Base-by-base conservation (phyloP, 2,888 invertebrate genomes). In the Brenthis ino region DNA sequence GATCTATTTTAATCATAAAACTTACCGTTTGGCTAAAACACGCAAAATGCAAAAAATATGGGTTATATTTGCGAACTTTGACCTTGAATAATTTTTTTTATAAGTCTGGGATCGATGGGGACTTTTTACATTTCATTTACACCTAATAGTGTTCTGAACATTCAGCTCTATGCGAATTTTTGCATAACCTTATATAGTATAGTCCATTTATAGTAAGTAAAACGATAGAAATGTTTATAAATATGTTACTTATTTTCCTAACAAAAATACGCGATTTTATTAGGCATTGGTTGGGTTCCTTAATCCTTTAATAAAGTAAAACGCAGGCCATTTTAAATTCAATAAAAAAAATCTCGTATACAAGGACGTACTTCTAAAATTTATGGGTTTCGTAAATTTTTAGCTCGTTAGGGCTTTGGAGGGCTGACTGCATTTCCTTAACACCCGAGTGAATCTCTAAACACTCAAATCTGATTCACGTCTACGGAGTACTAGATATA, bases 321-420 rank as follows among this genome's bases (percentile, higher is more conserved):
- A 63, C 33, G 16, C 13, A 53, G 33, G 63, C 37, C 33, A 20
- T 63, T 63, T 63, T 43, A 43, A 63, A 63, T 63, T 63, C 53
- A 63, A 63, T 63, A 63, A 60, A 60, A 20, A 20, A 20, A 20
- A 20, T 53, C 20, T 51, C 51, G 63, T 63, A 53, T 14, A 53
- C 13, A 53, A 63, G 53, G 14, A 51, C 51, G 51, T 63, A 48
- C 53, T 63, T 63, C 53, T 63, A 63, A 63, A 63, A 63, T 63
- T 37, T 63, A 63, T 63, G 63, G 63, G 61, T 43, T 63, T 63
- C 63, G 53, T 53, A 13, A 63, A 16, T 63, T 63, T 63, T 63
- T 53, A 63, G 63, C 63, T 63, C 63, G 63, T 63, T 63, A 63
- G 43, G 63, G 63, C 63, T 53, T 63, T 63, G 63, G 43, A 61